phyloP scores from a whole-genome alignment of 2,113 vertebrate genomes.

The Dicentrarchus labrax region DNA sequence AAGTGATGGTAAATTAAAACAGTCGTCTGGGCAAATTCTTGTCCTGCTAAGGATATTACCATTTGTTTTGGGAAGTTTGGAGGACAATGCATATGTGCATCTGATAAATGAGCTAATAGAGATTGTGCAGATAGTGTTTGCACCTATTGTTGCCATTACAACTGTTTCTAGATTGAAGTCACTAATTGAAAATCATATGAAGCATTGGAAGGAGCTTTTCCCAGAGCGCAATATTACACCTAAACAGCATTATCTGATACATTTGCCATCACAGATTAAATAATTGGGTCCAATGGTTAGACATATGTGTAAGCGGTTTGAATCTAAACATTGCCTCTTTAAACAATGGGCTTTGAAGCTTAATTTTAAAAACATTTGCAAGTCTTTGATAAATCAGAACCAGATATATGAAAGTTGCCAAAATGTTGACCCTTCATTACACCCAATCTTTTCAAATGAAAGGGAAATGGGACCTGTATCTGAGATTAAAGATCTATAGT shows the following conservation, averaged over 20 bases:
- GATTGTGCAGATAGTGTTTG: slow-evolving; percentile 52
- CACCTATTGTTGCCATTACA: slow-evolving; percentile 16
- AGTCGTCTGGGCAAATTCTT: slow-evolving; percentile 26
- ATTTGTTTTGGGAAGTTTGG: slow-evolving; percentile 45
- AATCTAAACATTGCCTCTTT: slow-evolving; percentile 14
- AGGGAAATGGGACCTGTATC: not conserved
- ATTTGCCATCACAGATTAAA: slow-evolving; percentile 46
- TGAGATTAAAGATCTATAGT: slow-evolving; percentile 4
- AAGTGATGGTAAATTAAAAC: slow-evolving; percentile 47
- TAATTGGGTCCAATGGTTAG: slow-evolving; percentile 40
- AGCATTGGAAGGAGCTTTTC: slow-evolving; percentile 34
- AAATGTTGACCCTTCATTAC: not conserved
- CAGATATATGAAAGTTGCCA: slow-evolving; percentile 31
- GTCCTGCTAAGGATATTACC: slow-evolving; percentile 41
- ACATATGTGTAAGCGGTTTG: slow-evolving; percentile 40
- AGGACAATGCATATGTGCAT: slow-evolving; percentile 29
- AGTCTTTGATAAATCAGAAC: slow-evolving; percentile 14
- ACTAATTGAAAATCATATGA: slow-evolving; percentile 41
- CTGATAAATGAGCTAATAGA: slow-evolving; percentile 19
- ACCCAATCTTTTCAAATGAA: slow-evolving; percentile 12
- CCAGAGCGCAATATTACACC: slow-evolving; percentile 42
- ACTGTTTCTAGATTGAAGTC: slow-evolving; percentile 32
- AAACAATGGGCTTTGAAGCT: slow-evolving; percentile 11
- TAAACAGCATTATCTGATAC: slow-evolving; percentile 52
- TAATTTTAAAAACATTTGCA: slow-evolving; percentile 21